Conservation (phyloP, 2,113 vertebrate genomes). For the Saguinus midas region DNA sequence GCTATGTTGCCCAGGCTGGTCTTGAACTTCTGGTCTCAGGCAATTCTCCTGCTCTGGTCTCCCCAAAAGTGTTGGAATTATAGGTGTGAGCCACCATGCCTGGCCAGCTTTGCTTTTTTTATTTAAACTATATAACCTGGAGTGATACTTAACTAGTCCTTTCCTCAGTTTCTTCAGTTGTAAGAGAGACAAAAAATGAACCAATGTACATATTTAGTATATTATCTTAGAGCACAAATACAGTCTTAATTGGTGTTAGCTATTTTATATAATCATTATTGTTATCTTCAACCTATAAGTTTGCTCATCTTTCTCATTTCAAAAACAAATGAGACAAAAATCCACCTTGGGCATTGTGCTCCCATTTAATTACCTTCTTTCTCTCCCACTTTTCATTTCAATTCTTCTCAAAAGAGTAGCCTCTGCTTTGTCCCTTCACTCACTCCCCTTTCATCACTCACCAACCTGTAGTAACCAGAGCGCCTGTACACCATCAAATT, state of each 20-base stretch:
- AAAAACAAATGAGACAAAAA: background rate
- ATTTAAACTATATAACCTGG: background rate
- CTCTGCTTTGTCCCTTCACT: background rate
- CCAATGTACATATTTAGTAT: background rate
- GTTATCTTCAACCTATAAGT: slow-evolving; percentile 10
- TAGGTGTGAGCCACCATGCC: too few species aligned
- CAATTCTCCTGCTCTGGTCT: too few species aligned
- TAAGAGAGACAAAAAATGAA: background rate
- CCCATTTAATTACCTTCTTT: background rate
- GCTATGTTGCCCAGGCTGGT: too few species aligned
- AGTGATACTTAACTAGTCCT: background rate
- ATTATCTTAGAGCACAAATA: background rate
- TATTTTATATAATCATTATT: slow-evolving; percentile 23
- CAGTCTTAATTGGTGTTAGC: background rate
- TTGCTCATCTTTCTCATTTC: background rate
- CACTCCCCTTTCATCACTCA: background rate
- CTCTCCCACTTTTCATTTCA: background rate
- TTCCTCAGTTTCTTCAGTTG: background rate
- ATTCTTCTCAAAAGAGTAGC: background rate
- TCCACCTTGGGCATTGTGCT: too few species aligned
- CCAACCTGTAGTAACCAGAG: background rate
- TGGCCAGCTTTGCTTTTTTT: background rate
- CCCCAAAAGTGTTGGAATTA: too few species aligned
- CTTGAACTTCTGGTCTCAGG: too few species aligned
- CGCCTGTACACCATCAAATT: background rate